Evolutionary conservation across 2,113 vertebrate species (phyloP).

Genomic region (Globicephala melas): DNA sequence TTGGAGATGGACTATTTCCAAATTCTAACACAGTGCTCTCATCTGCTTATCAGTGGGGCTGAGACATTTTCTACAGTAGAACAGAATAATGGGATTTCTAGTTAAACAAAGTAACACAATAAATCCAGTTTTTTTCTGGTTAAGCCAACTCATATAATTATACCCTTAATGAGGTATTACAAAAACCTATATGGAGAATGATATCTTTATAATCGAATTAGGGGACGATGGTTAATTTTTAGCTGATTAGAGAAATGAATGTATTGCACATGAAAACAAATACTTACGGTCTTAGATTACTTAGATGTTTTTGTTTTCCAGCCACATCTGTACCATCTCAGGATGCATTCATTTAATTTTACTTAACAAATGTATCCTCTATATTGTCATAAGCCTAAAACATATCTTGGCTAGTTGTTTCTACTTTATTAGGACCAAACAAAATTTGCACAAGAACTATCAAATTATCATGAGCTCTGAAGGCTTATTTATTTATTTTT

Average conservation of each 20-base stretch:
- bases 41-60: constrained; percentile 34
- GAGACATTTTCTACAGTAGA: constrained; percentile 60
- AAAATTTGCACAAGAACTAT: constrained; percentile 70
- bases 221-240: constrained; percentile 76
- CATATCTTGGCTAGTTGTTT: constrained; percentile 45
- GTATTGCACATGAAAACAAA: constrained; percentile 70
- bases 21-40: not conserved
- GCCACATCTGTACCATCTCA: constrained; percentile 38
- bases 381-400: constrained; percentile 66
- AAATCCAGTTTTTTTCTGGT: constrained; percentile 76
- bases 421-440: constrained; percentile 75
- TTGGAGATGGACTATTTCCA: not conserved
- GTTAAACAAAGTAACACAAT: constrained; percentile 78
- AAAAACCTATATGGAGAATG: constrained; percentile 76
- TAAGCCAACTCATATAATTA: constrained; percentile 69
- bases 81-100: constrained; percentile 76
- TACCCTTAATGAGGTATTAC: constrained; percentile 78
- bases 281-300: constrained; percentile 68
- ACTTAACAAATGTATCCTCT: constrained; percentile 75
- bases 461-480: constrained; percentile 46
- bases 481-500: constrained; percentile 15
- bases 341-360: constrained; percentile 76
- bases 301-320: constrained; percentile 56
- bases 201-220: constrained; percentile 82
- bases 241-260: constrained; percentile 76